Evolutionary conservation across 30 jellyfish, hydroid and myxozoan genomes (phyloP).

Genomic region (Aurelia sp.): DNA sequence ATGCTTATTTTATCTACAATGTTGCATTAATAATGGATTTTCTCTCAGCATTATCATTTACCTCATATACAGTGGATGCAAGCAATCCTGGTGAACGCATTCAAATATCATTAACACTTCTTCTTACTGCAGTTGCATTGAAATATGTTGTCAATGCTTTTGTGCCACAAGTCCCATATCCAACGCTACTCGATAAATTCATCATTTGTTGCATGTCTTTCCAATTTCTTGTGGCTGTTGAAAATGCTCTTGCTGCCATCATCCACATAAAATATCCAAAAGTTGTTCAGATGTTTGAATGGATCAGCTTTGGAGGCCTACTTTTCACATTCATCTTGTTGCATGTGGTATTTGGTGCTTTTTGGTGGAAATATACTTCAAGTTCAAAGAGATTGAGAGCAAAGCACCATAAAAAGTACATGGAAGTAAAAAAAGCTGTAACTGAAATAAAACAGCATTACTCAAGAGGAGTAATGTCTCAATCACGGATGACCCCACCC

Average conservation of each 20-base stretch:
- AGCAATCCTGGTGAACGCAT: constrained; percentile 82
- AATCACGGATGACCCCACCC: constrained; percentile 14
- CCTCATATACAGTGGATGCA: constrained; percentile 90
- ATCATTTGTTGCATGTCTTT: constrained; percentile 78
- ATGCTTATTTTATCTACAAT: constrained; percentile 82
- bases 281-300: constrained; percentile 25
- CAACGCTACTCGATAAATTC: constrained; percentile 86
- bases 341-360: constrained; percentile 43
- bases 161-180: constrained; percentile 90
- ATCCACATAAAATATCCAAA: constrained; percentile 36
- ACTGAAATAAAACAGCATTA: constrained; percentile 27
- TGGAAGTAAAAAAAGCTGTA: constrained; percentile 4
- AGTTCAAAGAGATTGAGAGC: constrained; percentile 28
- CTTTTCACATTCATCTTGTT: constrained; percentile 14
- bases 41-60: constrained; percentile 78
- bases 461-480: neutral
- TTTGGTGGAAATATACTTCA: constrained; percentile 50
- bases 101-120: constrained; percentile 83
- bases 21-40: constrained; percentile 85
- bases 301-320: constrained; percentile 52
- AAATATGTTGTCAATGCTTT: constrained; percentile 82
- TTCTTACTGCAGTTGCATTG: constrained; percentile 87
- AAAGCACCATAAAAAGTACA: constrained; percentile 49
- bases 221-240: constrained; percentile 83
- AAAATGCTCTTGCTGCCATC: constrained; percentile 78